Conservation (phyloP, 30 jellyfish, hydroid and myxozoan species). For the Calvadosia cruxmelitensis region DNA sequence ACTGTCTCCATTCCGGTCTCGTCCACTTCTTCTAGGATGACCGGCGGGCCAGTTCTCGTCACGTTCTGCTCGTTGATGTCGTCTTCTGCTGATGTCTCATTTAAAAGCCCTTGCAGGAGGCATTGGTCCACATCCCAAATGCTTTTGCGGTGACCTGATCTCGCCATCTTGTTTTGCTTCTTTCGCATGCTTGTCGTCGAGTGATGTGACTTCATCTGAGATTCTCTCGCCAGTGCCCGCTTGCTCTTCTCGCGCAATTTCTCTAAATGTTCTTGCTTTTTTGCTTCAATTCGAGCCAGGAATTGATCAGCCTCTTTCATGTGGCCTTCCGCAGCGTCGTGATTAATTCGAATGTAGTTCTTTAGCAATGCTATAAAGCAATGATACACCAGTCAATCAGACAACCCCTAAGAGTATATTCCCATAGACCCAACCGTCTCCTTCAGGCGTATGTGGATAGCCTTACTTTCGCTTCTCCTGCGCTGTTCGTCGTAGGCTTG, state of each 20-base stretch:
- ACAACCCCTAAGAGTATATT: no score
- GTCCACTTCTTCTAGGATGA: no score
- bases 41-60: no score
- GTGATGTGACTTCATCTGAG: slow-evolving; percentile 1
- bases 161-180: background rate
- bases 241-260: slow-evolving; percentile 36
- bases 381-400: no score
- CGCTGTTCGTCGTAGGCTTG: slow-evolving; percentile 20
- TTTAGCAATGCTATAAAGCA: slow-evolving; percentile 25
- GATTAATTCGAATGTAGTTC: slow-evolving; percentile 34
- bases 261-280: slow-evolving; percentile 41
- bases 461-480: slow-evolving; percentile 49
- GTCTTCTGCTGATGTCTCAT: no score
- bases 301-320: slow-evolving; percentile 58
- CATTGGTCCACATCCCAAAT: slow-evolving; percentile 1
- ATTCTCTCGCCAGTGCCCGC: background rate
- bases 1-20: no score
- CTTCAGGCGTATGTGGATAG: no score
- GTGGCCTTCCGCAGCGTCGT: slow-evolving; percentile 37
- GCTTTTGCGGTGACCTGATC: background rate
- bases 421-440: no score
- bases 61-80: no score
- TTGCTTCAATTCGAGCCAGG: slow-evolving; percentile 33
- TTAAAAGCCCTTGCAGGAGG: no score
- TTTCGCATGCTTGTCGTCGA: slow-evolving; percentile 6